Evolutionary conservation across 1,140 invertebrate genomes (phyloP), one percentile per base, ranked within the genome.

Genomic region (Caenorhabditis remanei): DNA sequence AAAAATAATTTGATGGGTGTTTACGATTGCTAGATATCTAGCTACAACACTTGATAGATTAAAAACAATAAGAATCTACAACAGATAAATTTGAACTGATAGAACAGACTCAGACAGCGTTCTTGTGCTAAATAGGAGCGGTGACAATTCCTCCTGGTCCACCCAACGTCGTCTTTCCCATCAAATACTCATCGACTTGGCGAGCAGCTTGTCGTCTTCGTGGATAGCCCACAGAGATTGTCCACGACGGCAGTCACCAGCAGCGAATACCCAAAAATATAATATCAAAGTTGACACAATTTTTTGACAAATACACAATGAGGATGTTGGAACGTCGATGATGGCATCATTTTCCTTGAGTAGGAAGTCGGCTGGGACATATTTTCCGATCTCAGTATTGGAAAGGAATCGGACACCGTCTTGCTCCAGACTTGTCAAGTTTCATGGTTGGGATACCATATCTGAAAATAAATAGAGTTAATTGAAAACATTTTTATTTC

Each of bases 171-270:
- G 94, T 94, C 55, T 94, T 93, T 0, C 96, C 96, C 92, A 95
- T 95, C 9, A 99, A 94, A 93, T 95, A 96, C 58, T 95, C 93
- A 93, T 99, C 98, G 24, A 88, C 87, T 92, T 98, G 96, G 63
- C 97, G 94, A 13, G 98, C 98, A 3, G 97, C 97, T 94, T 98
- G 97, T 55, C 98, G 94, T 53, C 98, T 98, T 94, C 99, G 98
- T 96, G 95, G 85, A 99, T 99, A 7, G 98, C 98, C 96, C 97
- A 99, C 4, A 99, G 94, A 0, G 97, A 99, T 93, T 99, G 98
- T 19, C 98, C n/a, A 90, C 97, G 95, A 43, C 97, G 95, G 93
- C 98, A 99, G 95, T 99, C 98, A 93, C 98, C 98, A 89, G 98
- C 98, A 79, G 98, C 97, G 94, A 97, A 99, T 2, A 88, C 55